Evolutionary conservation across 2,888 invertebrate genomes (phyloP).

Genomic region (Isotomurus palustris): DNA sequence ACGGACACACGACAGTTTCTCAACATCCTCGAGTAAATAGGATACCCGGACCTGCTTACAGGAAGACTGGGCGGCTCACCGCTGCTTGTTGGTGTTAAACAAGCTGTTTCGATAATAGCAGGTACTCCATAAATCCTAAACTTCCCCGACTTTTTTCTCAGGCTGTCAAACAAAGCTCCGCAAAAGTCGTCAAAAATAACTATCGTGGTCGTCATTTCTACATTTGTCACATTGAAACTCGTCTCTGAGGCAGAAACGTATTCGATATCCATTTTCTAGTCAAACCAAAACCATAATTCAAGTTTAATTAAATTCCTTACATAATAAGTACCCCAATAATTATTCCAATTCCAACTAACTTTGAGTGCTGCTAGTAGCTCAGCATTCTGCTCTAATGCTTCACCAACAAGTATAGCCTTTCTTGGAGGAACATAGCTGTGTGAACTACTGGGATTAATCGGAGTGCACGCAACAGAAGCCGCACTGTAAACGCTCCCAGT

Average conservation of each 20-base stretch:
- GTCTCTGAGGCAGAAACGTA: constrained; percentile 20
- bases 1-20: constrained; percentile 37
- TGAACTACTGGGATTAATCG: background rate
- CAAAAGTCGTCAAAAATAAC: constrained; percentile 42
- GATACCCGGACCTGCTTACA: constrained; percentile 32
- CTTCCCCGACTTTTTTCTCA: constrained; percentile 18
- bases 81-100: constrained; percentile 13
- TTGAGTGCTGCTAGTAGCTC: constrained; percentile 30
- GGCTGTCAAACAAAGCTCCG: constrained; percentile 38
- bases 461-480: constrained; percentile 3
- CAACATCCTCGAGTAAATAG: constrained; percentile 37
- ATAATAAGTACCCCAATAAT: background rate
- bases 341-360: constrained; percentile 14
- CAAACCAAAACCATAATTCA: constrained; percentile 9
- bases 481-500: constrained; percentile 26
- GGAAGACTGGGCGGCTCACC: constrained; percentile 28
- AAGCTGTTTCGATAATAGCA: constrained; percentile 22
- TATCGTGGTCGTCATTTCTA: constrained; percentile 30
- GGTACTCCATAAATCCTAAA: constrained; percentile 43
- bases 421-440: constrained; percentile 8
- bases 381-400: constrained; percentile 17
- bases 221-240: constrained; percentile 15
- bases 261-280: constrained; percentile 33
- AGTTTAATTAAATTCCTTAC: constrained; percentile 3
- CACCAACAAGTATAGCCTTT: constrained; percentile 33